These are phyloP conservation scores for Hemicordylus capensis DNA, from an alignment of 2,113 vertebrate genomes.

Conservation along the genomic window DNA sequence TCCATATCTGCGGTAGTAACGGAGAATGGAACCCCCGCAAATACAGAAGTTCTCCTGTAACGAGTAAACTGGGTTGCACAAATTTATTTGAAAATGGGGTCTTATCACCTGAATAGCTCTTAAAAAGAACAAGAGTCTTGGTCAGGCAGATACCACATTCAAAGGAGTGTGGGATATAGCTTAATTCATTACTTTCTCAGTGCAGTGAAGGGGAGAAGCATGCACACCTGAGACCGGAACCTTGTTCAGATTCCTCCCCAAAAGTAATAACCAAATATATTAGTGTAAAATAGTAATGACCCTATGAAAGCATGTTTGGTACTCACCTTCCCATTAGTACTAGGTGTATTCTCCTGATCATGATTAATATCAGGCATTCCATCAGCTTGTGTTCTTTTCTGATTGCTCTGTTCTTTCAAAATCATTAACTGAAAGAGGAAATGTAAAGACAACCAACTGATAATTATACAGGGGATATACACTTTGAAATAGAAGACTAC, in stretches of 20 bases:
- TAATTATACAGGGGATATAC: neutral
- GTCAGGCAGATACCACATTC: neutral
- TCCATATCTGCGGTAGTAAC: no score
- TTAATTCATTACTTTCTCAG: neutral
- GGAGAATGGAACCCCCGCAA: no score
- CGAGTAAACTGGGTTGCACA: neutral
- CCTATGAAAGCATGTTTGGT: neutral
- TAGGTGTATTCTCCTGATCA: conserved; percentile 82
- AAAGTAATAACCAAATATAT: neutral
- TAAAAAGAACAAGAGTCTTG: neutral
- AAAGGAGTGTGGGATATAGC: neutral
- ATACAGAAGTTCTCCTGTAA: no score
- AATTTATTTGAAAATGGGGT: neutral
- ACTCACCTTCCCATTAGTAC: conserved; percentile 92
- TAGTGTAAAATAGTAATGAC: no score
- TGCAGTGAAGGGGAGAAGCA: neutral
- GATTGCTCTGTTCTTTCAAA: conserved; percentile 91
- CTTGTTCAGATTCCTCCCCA: neutral
- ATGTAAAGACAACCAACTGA: conserved; percentile 41
- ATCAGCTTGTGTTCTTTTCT: conserved; percentile 86
- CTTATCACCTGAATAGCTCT: neutral
- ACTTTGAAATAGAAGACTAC: conserved; percentile 35
- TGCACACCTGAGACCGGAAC: neutral
- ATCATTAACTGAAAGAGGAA: conserved; percentile 82
- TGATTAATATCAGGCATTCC: conserved; percentile 85